phyloP scores from a whole-genome alignment of 2,797 vertebrate species.

The Chiroxiphia lanceolata region DNA sequence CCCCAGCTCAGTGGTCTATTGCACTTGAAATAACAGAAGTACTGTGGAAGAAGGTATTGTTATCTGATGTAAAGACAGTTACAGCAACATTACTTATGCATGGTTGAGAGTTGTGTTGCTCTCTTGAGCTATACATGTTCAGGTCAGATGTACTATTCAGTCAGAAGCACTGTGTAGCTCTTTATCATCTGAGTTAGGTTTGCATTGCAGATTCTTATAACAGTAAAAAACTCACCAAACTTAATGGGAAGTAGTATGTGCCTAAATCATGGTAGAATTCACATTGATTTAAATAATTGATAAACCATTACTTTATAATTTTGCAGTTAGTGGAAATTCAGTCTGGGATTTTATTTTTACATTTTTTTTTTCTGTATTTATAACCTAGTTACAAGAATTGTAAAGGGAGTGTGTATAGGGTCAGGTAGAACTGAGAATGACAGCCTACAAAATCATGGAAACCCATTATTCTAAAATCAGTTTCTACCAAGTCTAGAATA shows the following conservation, averaged over 20 bases:
- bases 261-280: neutral
- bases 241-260: neutral
- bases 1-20: neutral
- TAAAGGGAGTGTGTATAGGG: neutral
- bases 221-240: fast-evolving
- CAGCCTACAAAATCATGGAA: neutral
- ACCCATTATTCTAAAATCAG: neutral
- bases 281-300: constrained; percentile 18
- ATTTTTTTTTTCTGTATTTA: neutral
- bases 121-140: neutral
- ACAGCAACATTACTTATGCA: neutral
- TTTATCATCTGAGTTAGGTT: neutral
- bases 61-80: neutral
- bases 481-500: neutral
- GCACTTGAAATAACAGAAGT: neutral
- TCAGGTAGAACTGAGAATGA: neutral
- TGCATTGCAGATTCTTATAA: neutral
- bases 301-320: neutral
- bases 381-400: neutral
- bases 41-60: neutral
- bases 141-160: neutral
- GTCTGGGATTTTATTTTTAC: neutral
- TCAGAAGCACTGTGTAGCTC: neutral
- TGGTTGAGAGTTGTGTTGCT: neutral
- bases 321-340: neutral